Evolutionary conservation across 1,140 invertebrate species (phyloP), one percentile per base, ranked within the genome.

Genomic region (Tribolium castaneum): DNA sequence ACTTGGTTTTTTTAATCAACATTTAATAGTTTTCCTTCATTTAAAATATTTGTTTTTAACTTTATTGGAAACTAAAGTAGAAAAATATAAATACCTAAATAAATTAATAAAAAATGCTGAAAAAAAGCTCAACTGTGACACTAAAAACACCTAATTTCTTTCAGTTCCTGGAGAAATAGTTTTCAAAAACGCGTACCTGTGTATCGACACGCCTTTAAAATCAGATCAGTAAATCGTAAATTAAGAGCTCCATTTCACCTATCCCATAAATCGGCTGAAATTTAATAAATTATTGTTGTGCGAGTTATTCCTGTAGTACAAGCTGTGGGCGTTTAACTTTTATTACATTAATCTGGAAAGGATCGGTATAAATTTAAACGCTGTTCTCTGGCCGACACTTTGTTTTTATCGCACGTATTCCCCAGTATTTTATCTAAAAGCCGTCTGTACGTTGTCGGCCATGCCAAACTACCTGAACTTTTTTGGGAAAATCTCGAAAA

Each of bases 391-490:
- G 13, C 71, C 50, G 71, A 56, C 52, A 73, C 71, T 73, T 73
- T 52, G 71, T 49, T 73, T 73, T 73, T 73, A 73, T 73, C 71
- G 52, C 71, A 73, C 71, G 71, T 73, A 73, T 73, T 73, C 52
- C 50, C 6, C 12, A 16, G 49, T 51, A 56, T 73, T 54, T 73
- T 73, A 73, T 73, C 71, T 73, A 14, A 73, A 73, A 73, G 52
- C 35, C 30, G 59, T 34, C 12, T 19, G 30, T 56, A 19, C 71
- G 71, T 73, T 56, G 71, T 73, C 71, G 71, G 71, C 52, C 71
- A 73, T 51, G 71, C 52, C 52, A 56, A 73, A 52, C 14, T 35
- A 35, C 25, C n/a, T 34, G n/a, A 35, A 34, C 30, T 6, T 66
- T 66, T 66, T 66, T 66, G 59, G 59, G 59, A 66, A 66, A 66